Evolutionary conservation across 2,113 vertebrate species (phyloP).

Genomic region (Cephalopholis sonnerati): DNA sequence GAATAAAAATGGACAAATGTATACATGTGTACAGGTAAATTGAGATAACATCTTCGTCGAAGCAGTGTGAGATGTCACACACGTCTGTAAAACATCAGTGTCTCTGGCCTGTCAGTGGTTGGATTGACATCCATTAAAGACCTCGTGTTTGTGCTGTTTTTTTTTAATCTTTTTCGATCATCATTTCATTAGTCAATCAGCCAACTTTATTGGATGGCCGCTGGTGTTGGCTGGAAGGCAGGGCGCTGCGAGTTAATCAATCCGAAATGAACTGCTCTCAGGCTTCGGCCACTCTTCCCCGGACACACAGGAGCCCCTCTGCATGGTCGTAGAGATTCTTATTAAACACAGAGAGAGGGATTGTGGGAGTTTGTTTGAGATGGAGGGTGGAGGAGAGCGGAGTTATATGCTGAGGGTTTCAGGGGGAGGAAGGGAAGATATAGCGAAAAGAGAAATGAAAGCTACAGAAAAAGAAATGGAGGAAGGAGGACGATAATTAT

Average conservation of each 20-base stretch:
- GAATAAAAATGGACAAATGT: neutral
- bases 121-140: constrained; percentile 24
- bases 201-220: constrained; percentile 30
- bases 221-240: neutral
- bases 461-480: constrained; percentile 18
- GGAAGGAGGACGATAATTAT: constrained; percentile 50
- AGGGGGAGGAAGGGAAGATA: neutral
- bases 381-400: neutral
- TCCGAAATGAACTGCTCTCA: constrained; percentile 23
- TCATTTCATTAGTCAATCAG: constrained; percentile 50
- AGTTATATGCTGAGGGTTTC: neutral
- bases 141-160: neutral
- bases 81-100: constrained; percentile 9
- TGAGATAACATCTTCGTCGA: neutral
- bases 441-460: constrained; percentile 21
- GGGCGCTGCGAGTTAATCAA: constrained; percentile 38
- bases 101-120: neutral
- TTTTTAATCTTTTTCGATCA: constrained; percentile 5
- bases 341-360: constrained; percentile 21
- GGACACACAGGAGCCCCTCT: constrained; percentile 15
- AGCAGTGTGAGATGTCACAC: constrained; percentile 34
- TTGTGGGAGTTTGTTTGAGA: constrained; percentile 23
- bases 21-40: neutral
- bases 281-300: constrained; percentile 11
- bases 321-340: constrained; percentile 10